Evolutionary conservation across 1,140 invertebrate species (phyloP).

Genomic region (Aporrectodea caliginosa): DNA sequence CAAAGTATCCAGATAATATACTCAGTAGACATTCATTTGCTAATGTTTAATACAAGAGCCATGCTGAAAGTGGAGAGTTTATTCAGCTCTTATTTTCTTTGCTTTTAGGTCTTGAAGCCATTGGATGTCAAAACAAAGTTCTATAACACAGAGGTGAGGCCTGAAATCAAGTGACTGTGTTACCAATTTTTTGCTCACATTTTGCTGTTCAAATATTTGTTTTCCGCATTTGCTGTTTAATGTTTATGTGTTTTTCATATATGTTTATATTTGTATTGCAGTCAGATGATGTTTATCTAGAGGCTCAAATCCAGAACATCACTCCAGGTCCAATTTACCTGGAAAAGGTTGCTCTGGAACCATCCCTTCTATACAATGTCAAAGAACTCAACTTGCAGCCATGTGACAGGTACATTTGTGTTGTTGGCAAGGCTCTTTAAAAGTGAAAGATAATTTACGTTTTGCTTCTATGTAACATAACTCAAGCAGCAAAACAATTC

Average conservation of each 20-base stretch:
- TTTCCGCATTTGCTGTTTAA: no score
- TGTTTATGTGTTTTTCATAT: slow-evolving; percentile 12
- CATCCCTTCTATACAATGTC: slow-evolving; percentile 77
- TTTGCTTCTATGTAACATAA: background rate
- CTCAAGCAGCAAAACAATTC: background rate
- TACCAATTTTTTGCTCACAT: background rate
- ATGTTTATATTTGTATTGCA: slow-evolving; percentile 43
- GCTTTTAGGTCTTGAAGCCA: slow-evolving; percentile 77
- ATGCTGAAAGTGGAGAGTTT: background rate
- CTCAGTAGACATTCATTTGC: background rate
- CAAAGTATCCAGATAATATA: no score
- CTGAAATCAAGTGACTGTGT: background rate
- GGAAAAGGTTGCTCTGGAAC: slow-evolving; percentile 86
- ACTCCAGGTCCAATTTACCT: slow-evolving; percentile 82
- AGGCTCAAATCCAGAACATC: slow-evolving; percentile 94
- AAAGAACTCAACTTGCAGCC: slow-evolving; percentile 48
- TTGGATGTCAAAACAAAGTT: slow-evolving; percentile 98
- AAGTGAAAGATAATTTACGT: background rate
- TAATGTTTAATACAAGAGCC: background rate
- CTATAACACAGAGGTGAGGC: slow-evolving; percentile 82
- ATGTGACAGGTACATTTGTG: background rate
- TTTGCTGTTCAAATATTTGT: no score
- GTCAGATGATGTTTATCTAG: slow-evolving; percentile 93
- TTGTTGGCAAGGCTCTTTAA: background rate
- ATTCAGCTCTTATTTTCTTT: background rate